phyloP scores from a whole-genome alignment of 2,113 vertebrate genomes.

The Reinhardtius hippoglossoides region DNA sequence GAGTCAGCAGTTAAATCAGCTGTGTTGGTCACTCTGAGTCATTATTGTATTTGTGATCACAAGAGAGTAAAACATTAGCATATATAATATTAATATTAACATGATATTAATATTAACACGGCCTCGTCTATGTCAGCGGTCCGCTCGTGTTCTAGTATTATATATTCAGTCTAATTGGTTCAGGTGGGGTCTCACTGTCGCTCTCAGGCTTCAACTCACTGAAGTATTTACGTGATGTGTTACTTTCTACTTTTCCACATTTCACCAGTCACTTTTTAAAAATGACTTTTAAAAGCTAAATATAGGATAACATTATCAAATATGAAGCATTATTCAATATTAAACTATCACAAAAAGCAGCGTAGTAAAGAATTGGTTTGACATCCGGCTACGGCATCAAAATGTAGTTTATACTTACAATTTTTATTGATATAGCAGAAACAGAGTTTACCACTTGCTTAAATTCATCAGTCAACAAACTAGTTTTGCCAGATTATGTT shows the following conservation, averaged over 20 bases:
- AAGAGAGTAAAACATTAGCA: not conserved
- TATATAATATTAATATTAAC: not conserved
- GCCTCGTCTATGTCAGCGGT: not conserved
- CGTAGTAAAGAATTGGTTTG: too few relatives aligned
- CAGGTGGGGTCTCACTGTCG: not conserved
- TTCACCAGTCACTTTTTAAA: too few relatives aligned
- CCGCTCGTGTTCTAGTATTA: not conserved
- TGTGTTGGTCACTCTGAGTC: not conserved
- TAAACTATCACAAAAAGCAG: too few relatives aligned
- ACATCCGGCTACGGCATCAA: too few relatives aligned
- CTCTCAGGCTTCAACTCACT: not conserved
- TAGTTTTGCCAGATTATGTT: too few relatives aligned
- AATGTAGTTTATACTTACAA: too few relatives aligned
- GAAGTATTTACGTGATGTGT: not conserved
- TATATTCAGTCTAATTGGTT: conserved; percentile 9
- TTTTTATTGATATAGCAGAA: too few relatives aligned
- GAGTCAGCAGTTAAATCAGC: not conserved
- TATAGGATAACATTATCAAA: too few relatives aligned
- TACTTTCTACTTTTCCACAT: not conserved
- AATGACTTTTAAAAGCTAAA: too few relatives aligned
- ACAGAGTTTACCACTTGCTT: too few relatives aligned
- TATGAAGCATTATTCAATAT: too few relatives aligned
- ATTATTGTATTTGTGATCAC: not conserved
- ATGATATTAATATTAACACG: not conserved
- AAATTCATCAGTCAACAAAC: too few relatives aligned